Evolutionary conservation across 2,113 vertebrate species (phyloP), one percentile per base, ranked within the genome.

Genomic region (Strigops habroptila): DNA sequence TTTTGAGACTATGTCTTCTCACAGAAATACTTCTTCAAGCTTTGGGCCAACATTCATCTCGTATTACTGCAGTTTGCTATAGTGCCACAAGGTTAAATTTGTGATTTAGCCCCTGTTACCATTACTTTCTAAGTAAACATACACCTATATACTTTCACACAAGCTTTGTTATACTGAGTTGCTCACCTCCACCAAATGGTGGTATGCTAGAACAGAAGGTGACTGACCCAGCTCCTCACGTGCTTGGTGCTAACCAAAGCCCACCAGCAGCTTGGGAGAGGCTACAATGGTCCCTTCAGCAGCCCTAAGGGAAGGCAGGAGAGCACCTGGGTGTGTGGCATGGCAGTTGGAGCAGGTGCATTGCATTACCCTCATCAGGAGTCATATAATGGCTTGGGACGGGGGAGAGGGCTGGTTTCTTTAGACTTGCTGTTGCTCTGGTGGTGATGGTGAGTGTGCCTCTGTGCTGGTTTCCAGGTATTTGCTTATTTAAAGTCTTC

Each of bases 361-460:
- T n/a, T 53, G 57, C 1, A 12, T 69, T 82, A 64, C 57, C 30
- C 59, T 62, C 3, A 19, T 35, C 21, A 37, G 15, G 33, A 80
- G 43, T 39, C 14, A 10, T 39, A 3, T 14, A 60, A 79, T 0
- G 6, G 23, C 41, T 14, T 1, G 15, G 35, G 22, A 75, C 24
- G n/a, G 13, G 7, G 0, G 1, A 7, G 0, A 0, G 0, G 1
- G 0, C 0, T 37, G 12, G 5, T 27, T 57, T 31, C 5, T 1
- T 51, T 1, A 19, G 24, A 2, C 0, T 6, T 6, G 2, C 3
- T 1, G 1, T 7, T 46, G 23, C 0, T 31, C 0, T 31, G 17
- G 1, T 0, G 8, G 13, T 4, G 22, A 0, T 35, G 18, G 3
- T 2, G 7, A 39, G 1, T 80, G 21, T 25, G 6, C 4, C 1